These are phyloP conservation scores for Balanococcus diminutus DNA, from an alignment of 2,888 invertebrate species.

Conservation along the genomic window DNA sequence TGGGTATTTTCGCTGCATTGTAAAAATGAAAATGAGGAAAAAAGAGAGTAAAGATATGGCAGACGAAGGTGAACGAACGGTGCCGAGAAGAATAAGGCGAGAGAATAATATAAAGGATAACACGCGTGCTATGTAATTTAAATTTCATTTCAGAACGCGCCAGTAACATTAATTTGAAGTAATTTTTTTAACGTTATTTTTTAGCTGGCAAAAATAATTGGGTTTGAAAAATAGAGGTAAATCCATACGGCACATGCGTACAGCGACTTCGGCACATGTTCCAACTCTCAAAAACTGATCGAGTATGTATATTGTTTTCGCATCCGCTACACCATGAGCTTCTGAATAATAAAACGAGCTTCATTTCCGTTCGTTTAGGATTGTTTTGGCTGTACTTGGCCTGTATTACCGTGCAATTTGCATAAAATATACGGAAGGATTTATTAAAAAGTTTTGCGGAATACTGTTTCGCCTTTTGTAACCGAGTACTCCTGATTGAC, in stretches of 20 bases:
- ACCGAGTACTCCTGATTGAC: slow-evolving; percentile 37
- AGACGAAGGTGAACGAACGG: slow-evolving; percentile 15
- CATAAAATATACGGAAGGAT: slow-evolving; percentile 33
- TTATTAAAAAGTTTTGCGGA: slow-evolving; percentile 25
- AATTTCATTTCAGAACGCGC: slow-evolving; percentile 37
- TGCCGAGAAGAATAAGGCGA: background rate
- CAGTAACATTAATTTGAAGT: slow-evolving; percentile 22
- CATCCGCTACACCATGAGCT: slow-evolving; percentile 34
- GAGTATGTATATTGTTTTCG: slow-evolving; percentile 35
- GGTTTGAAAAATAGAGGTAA: slow-evolving; percentile 30
- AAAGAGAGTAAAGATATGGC: background rate
- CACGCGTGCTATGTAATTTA: slow-evolving; percentile 32
- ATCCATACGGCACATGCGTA: slow-evolving; percentile 29
- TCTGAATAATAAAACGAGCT: slow-evolving; percentile 32
- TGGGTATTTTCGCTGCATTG: background rate
- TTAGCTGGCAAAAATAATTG: slow-evolving; percentile 40
- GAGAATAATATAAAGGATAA: slow-evolving; percentile 39
- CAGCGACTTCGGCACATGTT: slow-evolving; percentile 18
- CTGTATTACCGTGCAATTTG: slow-evolving; percentile 38
- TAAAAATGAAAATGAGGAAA: background rate
- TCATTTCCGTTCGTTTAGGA: slow-evolving; percentile 40
- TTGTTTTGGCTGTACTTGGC: slow-evolving; percentile 29
- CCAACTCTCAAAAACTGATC: slow-evolving; percentile 37
- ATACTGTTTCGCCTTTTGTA: background rate
- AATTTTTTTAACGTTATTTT: slow-evolving; percentile 35